A percentile compares a stretch with the other conserved stretches of the same genome.
These are phyloP conservation scores for Antitype chi DNA, from an alignment of 2,888 invertebrate genomes.

Conservation along the genomic window DNA sequence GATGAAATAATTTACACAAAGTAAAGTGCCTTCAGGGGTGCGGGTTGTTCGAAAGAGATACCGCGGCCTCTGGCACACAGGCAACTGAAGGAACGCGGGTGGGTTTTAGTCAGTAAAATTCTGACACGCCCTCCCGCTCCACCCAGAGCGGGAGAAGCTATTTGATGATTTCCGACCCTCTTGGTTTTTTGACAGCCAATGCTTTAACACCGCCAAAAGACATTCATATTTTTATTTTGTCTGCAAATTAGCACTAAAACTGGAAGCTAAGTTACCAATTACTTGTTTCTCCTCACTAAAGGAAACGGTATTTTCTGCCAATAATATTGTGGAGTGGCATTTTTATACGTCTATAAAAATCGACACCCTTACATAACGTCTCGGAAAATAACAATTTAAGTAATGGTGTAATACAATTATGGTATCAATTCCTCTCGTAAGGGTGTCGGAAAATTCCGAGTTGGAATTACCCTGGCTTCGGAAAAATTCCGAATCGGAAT, in stretches of 20 bases:
- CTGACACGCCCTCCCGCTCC: too few species aligned
- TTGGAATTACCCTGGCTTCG: constrained; percentile 27
- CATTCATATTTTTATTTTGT: not conserved
- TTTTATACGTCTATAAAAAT: constrained; percentile 62
- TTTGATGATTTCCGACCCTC: too few species aligned
- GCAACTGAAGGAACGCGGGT: too few species aligned
- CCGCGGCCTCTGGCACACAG: too few species aligned
- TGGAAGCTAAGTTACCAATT: constrained; percentile 7
- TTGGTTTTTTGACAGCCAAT: too few species aligned
- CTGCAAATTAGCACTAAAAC: constrained; percentile 19
- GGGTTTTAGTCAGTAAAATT: too few species aligned
- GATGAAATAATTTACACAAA: too few species aligned
- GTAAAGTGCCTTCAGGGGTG: too few species aligned
- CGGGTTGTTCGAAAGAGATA: too few species aligned
- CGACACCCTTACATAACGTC: constrained; percentile 41
- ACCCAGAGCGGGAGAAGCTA: too few species aligned
- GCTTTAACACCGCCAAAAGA: too few species aligned
- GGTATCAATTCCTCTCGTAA: constrained; percentile 52
- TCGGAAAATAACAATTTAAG: constrained; percentile 60
- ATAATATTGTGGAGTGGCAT: constrained; percentile 41
- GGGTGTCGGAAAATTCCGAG: constrained; percentile 25
- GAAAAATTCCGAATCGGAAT: constrained; percentile 36
- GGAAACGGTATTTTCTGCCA: constrained; percentile 40
- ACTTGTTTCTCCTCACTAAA: constrained; percentile 7
- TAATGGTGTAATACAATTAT: constrained; percentile 65